Evolutionary conservation across 2,113 vertebrate genomes (phyloP).

Genomic region (Phocoena sinus): DNA sequence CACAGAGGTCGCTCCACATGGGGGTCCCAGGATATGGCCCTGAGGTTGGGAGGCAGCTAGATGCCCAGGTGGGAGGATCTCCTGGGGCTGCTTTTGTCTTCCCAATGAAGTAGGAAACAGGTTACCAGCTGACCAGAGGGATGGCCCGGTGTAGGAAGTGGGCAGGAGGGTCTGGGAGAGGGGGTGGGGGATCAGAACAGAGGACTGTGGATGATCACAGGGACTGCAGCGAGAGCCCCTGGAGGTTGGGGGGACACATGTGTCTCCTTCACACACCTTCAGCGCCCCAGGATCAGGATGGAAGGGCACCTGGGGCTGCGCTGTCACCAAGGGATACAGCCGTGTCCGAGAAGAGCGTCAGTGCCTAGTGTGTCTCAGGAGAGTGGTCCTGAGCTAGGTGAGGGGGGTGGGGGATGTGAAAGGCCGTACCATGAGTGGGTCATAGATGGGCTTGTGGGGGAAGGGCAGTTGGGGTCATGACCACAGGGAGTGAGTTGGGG

Average conservation of each 20-base stretch:
- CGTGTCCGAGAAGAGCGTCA: background rate
- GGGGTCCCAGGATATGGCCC: background rate
- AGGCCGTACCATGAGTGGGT: background rate
- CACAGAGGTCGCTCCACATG: too few species aligned
- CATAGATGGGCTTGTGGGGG: background rate
- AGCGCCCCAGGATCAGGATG: too few species aligned
- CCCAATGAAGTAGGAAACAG: background rate
- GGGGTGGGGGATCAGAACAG: background rate
- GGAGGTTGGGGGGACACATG: background rate
- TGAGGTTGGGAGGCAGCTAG: background rate
- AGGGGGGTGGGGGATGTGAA: accelerated
- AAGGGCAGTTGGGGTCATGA: background rate
- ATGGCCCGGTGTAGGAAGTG: background rate
- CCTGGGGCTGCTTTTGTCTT: background rate
- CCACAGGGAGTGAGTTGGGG: background rate
- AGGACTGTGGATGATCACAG: background rate
- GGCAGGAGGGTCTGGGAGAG: background rate
- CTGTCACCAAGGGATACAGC: background rate
- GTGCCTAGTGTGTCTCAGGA: background rate
- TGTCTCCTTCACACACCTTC: background rate
- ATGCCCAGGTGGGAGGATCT: background rate
- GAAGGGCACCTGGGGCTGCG: background rate
- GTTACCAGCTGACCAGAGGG: background rate
- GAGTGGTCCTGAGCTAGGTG: background rate
- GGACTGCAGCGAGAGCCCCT: background rate